Evolutionary conservation across 2,113 vertebrate species (phyloP).

Genomic region (Anhinga rufa): DNA sequence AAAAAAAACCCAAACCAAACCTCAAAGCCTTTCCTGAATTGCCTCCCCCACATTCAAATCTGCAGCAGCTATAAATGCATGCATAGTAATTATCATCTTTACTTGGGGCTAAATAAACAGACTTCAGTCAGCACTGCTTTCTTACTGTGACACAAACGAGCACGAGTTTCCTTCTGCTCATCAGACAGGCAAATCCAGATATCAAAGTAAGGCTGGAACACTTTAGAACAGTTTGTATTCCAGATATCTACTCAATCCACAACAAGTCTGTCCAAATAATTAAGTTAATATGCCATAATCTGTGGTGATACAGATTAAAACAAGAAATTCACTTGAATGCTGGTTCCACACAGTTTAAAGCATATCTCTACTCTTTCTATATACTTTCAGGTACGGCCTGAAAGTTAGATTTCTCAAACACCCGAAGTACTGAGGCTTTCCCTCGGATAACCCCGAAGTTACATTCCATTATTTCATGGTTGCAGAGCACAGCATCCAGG

Average conservation of each 20-base stretch:
- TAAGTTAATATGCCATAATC: not conserved
- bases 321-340: not conserved
- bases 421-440: not conserved
- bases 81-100: not conserved
- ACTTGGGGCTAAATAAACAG: conserved; percentile 21
- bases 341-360: not conserved
- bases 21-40: conserved; percentile 15
- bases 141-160: not conserved
- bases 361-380: not conserved
- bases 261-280: not conserved
- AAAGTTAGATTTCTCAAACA: not conserved
- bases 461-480: not conserved
- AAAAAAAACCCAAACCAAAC: too few relatives aligned
- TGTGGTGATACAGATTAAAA: not conserved
- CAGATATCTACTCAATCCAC: not conserved
- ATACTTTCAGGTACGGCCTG: not conserved
- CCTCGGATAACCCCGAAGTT: not conserved
- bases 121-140: not conserved
- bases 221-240: not conserved
- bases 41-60: not conserved
- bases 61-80: not conserved
- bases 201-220: not conserved
- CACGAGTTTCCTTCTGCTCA: not conserved
- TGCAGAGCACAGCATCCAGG: not conserved
- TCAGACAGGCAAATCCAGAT: not conserved